These are phyloP conservation scores for Emesis furor DNA, from an alignment of 2,888 invertebrate species.

Conservation along the genomic window DNA sequence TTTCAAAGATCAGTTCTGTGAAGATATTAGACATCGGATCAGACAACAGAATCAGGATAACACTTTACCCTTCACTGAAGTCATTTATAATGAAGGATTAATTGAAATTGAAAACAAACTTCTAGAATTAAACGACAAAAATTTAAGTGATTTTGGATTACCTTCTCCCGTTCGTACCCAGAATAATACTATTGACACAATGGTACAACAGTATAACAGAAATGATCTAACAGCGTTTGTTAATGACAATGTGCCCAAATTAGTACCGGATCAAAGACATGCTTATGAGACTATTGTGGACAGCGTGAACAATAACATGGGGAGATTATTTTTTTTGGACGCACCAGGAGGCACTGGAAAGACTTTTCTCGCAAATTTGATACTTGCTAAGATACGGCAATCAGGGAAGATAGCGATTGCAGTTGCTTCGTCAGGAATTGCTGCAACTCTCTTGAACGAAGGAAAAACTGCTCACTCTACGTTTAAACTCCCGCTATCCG, in stretches of 20 bases:
- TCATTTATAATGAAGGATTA: conserved; percentile 72
- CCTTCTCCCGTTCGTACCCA: conserved; percentile 70
- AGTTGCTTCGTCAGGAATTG: conserved; percentile 72
- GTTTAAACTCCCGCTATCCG: conserved; percentile 77
- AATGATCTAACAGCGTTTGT: conserved; percentile 65
- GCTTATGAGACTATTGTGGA: conserved; percentile 62
- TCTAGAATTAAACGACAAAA: conserved; percentile 68
- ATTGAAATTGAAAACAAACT: conserved; percentile 64
- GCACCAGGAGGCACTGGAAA: conserved; percentile 64
- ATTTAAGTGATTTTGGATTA: conserved; percentile 72
- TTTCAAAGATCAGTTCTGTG: conserved; percentile 70
- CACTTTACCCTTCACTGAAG: conserved; percentile 69
- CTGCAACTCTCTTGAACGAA: conserved; percentile 80
- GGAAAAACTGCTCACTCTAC: conserved; percentile 80
- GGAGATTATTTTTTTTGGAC: conserved; percentile 63
- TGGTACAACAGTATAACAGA: conserved; percentile 67
- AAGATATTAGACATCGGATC: conserved; percentile 72
- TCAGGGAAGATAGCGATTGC: conserved; percentile 76
- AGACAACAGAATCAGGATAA: conserved; percentile 71
- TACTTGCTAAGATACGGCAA: conserved; percentile 62
- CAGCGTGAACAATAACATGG: conserved; percentile 62
- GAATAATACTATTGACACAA: conserved; percentile 72
- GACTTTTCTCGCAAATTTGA: conserved; percentile 61
- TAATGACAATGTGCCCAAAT: conserved; percentile 71
- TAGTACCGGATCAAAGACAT: conserved; percentile 72